Conservation (phyloP, 2,888 invertebrate genomes). For the Heliconius ethilla region DNA sequence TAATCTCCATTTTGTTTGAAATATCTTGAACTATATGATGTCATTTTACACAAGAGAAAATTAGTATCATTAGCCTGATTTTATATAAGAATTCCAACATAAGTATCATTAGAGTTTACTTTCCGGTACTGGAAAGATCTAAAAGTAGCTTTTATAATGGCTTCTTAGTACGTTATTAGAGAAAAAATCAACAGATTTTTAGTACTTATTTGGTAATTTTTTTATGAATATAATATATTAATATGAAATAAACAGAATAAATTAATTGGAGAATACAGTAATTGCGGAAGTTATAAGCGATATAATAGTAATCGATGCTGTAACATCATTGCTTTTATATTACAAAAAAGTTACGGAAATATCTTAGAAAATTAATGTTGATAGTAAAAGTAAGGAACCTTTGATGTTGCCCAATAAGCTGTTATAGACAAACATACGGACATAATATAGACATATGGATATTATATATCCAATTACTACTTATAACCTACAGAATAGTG, state of each 20-base stretch:
- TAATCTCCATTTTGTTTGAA: background rate
- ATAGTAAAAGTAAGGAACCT: background rate
- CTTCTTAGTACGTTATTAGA: background rate
- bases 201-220: background rate
- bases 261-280: background rate
- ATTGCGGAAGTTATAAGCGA: background rate
- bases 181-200: background rate
- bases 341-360: background rate
- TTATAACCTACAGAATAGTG: too few relatives aligned
- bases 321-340: background rate
- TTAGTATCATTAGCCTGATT: conserved; percentile 24
- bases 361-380: background rate
- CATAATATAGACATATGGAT: too few relatives aligned
- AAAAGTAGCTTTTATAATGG: conserved; percentile 4
- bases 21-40: conserved; percentile 20
- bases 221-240: background rate
- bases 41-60: conserved; percentile 25
- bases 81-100: conserved; percentile 15
- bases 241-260: background rate
- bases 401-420: background rate
- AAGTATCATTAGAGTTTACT: conserved; percentile 4
- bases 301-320: background rate
- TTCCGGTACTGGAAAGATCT: conserved; percentile 11
- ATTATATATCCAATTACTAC: too few relatives aligned
- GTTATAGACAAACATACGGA: too few relatives aligned